Evolutionary conservation across 2,888 invertebrate species (phyloP).

Genomic region (Drosophila barbarae): DNA sequence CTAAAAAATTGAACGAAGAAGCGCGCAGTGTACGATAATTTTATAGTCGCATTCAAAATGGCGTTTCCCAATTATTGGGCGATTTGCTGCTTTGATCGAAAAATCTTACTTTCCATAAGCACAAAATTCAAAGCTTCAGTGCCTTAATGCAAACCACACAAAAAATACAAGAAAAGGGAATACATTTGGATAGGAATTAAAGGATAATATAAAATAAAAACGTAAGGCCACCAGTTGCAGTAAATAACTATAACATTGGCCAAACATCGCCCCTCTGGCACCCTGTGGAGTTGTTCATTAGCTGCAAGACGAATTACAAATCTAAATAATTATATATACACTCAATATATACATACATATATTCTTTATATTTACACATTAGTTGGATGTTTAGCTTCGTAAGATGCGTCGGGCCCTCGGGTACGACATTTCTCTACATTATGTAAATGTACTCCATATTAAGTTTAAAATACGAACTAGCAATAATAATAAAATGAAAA

Average conservation of each 20-base stretch:
- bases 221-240: neutral
- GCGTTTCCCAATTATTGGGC: slow-evolving; percentile 3
- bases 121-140: slow-evolving; percentile 77
- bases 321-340: slow-evolving; percentile 61
- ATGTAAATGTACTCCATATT: slow-evolving; percentile 66
- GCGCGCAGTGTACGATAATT: slow-evolving; percentile 52
- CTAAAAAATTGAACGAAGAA: slow-evolving; percentile 31
- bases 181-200: slow-evolving; percentile 25
- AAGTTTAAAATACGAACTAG: slow-evolving; percentile 73
- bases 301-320: slow-evolving; percentile 56
- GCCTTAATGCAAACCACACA: slow-evolving; percentile 73
- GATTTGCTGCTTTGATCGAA: slow-evolving; percentile 17
- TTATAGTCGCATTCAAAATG: slow-evolving; percentile 48
- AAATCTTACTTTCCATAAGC: slow-evolving; percentile 62
- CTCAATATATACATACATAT: slow-evolving; percentile 52
- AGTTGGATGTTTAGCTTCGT: slow-evolving; percentile 69
- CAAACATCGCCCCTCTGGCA: slow-evolving; percentile 29
- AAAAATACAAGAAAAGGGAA: slow-evolving; percentile 34
- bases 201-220: slow-evolving; percentile 8
- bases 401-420: slow-evolving; percentile 47
- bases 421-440: slow-evolving; percentile 49
- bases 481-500: slow-evolving; percentile 59
- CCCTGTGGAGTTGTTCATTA: slow-evolving; percentile 47
- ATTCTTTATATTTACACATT: slow-evolving; percentile 64
- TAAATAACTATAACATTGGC: slow-evolving; percentile 9